Evolutionary conservation across 2,797 vertebrate species (phyloP).

Genomic region (Pseudochaenichthys georgianus): DNA sequence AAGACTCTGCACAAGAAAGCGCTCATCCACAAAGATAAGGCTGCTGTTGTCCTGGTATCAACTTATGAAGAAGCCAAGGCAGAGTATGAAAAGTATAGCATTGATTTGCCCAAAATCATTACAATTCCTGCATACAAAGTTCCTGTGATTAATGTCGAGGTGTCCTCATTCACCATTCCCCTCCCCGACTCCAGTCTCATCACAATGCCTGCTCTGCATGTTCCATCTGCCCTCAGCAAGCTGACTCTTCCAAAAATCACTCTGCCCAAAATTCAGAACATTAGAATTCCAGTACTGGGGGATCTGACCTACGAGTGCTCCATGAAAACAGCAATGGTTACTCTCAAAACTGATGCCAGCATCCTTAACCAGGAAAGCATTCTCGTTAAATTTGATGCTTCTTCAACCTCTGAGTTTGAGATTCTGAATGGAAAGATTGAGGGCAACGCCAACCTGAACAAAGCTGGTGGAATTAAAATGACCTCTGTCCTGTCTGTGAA

Average conservation of each 20-base stretch:
- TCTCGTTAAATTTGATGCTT: constrained; percentile 84
- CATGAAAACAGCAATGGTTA: constrained; percentile 91
- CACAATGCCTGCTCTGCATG: constrained; percentile 81
- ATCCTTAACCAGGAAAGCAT: constrained; percentile 90
- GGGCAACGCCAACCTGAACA: constrained; percentile 86
- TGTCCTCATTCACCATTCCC: constrained; percentile 87
- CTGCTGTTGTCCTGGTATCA: constrained; percentile 78
- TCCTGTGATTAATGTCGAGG: constrained; percentile 86
- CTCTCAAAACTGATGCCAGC: constrained; percentile 86
- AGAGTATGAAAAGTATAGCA: constrained; percentile 85
- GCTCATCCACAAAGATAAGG: constrained; percentile 78
- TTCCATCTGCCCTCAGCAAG: constrained; percentile 84
- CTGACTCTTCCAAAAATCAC: constrained; percentile 87
- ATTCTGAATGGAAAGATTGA: constrained; percentile 88
- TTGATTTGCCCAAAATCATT: constrained; percentile 84
- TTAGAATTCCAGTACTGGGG: constrained; percentile 91
- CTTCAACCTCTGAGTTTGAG: constrained; percentile 86
- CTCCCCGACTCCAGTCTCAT: constrained; percentile 84
- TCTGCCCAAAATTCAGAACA: constrained; percentile 77
- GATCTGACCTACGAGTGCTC: constrained; percentile 92
- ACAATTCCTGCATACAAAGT: constrained; percentile 87
- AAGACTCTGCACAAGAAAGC: constrained; percentile 80
- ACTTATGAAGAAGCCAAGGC: constrained; percentile 85
- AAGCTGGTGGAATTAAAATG: constrained; percentile 85
- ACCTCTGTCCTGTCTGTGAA: constrained; percentile 84